phyloP scores from a whole-genome alignment of 1,140 invertebrate species.

The Calosoma granatense region DNA sequence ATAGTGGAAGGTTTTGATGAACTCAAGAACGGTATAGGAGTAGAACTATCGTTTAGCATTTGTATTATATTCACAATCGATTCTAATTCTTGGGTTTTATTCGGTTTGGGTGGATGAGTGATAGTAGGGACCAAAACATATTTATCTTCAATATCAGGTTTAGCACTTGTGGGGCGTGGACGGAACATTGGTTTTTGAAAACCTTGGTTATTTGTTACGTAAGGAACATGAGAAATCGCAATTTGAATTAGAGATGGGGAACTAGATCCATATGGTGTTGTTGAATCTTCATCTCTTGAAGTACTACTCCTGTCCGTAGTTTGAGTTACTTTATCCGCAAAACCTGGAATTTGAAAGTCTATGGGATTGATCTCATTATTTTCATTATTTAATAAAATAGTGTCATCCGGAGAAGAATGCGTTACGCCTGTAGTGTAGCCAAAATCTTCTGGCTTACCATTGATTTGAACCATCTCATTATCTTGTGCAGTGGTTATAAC shows the following conservation, averaged over 20 bases:
- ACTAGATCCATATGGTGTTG: constrained; percentile 18
- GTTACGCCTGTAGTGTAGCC: constrained; percentile 38
- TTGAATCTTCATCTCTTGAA: constrained; percentile 20
- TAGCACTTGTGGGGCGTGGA: constrained; percentile 27
- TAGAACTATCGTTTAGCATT: constrained; percentile 29
- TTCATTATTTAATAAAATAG: constrained; percentile 50
- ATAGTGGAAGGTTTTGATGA: neutral
- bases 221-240: constrained; percentile 27
- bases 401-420: constrained; percentile 49
- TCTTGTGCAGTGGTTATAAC: constrained; percentile 27
- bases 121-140: constrained; percentile 44
- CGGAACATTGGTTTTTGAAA: constrained; percentile 25
- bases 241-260: constrained; percentile 25
- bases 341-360: constrained; percentile 42
- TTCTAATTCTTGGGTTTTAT: constrained; percentile 31
- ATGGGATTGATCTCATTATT: constrained; percentile 50
- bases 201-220: constrained; percentile 22
- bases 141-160: constrained; percentile 30
- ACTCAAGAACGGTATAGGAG: neutral
- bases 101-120: constrained; percentile 34
- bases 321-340: constrained; percentile 37
- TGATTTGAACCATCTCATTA: constrained; percentile 27
- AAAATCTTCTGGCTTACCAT: constrained; percentile 29
- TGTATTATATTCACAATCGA: constrained; percentile 38
- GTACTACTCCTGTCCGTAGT: constrained; percentile 26